Percentiles rank a stretch among this genome's conserved stretches.
These are phyloP conservation scores for Biston betularia DNA, from an alignment of 2,888 invertebrate species.

Conservation along the genomic window DNA sequence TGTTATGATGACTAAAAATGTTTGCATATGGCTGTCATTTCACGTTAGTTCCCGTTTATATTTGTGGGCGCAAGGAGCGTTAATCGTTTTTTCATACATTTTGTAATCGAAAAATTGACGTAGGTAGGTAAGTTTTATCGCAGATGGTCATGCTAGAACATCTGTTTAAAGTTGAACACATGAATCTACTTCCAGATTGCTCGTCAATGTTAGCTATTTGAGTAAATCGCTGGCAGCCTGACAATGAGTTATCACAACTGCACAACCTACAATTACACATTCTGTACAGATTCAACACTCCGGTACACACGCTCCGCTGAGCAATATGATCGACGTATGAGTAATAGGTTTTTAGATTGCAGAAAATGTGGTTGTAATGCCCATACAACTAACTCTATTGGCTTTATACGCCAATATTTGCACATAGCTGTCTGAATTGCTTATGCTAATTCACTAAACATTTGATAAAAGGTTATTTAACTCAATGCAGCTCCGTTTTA, in stretches of 20 bases:
- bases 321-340: conserved; percentile 56
- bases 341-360: conserved; percentile 40
- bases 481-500: neutral
- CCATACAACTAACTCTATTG: neutral
- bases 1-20: no score
- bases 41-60: no score
- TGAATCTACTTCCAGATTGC: neutral
- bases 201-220: conserved; percentile 25
- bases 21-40: no score
- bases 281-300: conserved; percentile 52
- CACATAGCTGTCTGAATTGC: conserved; percentile 2
- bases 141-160: no score
- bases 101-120: no score
- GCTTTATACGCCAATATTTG: neutral
- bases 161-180: neutral
- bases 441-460: neutral
- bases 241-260: conserved; percentile 53
- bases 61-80: no score
- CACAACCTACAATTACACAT: conserved; percentile 58
- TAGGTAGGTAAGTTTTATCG: no score
- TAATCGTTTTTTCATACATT: no score
- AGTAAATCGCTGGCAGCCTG: conserved; percentile 44
- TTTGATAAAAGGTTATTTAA: neutral
- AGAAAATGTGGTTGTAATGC: conserved; percentile 5
- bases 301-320: conserved; percentile 61